Evolutionary conservation across 23 tunicate species (phyloP), one percentile per base, ranked within the genome.

Genomic region (Ascidia mentula): DNA sequence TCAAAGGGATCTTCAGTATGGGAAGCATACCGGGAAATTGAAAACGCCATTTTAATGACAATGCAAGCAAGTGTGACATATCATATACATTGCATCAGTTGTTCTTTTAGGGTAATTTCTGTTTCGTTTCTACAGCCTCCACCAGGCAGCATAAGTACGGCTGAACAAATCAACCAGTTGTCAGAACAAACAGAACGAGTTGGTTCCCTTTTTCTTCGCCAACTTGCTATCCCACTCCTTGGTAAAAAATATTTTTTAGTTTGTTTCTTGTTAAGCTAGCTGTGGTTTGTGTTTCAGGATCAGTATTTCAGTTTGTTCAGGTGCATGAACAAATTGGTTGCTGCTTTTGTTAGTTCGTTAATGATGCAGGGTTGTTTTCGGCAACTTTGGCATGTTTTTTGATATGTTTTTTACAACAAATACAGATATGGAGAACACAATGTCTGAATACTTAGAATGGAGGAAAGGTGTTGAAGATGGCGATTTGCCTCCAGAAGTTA

Each of bases 11-110:
- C 94, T 32, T 32, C 78, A n/a, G 37, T 93, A 0, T 93, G 98
- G 98, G 98, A 88, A 36, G 89, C 86, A 8, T 93, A 93, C 77
- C 59, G 98, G 76, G 98, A 93, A 74, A 89, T 85, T 61, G 98
- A 93, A 80, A 93, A 80, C 60, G 87, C 89, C 15, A 82, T 92
- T 59, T 69, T 92, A 33, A 61, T 73, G 32, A 82, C 84, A 42
- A 32, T 92, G 78, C 97, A 91, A 90, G 97, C 86, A 78, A 36
- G 45, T 53, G 7, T 53, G 65, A 26, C 65, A 20, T 53, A 20
- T 9, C 15, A 42, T 42, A 9, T 42, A 42, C 15, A 9, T 53
- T n/a, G n/a, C n/a, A n/a, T n/a, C n/a, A n/a, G n/a, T n/a, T n/a
- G n/a, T n/a, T n/a, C n/a, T n/a, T n/a, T n/a, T n/a, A n/a, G n/a